A percentile compares a stretch with the other conserved stretches of the same genome.
phyloP scores from a whole-genome alignment of 1,140 invertebrate species.

The Trialeurodes vaporariorum region DNA sequence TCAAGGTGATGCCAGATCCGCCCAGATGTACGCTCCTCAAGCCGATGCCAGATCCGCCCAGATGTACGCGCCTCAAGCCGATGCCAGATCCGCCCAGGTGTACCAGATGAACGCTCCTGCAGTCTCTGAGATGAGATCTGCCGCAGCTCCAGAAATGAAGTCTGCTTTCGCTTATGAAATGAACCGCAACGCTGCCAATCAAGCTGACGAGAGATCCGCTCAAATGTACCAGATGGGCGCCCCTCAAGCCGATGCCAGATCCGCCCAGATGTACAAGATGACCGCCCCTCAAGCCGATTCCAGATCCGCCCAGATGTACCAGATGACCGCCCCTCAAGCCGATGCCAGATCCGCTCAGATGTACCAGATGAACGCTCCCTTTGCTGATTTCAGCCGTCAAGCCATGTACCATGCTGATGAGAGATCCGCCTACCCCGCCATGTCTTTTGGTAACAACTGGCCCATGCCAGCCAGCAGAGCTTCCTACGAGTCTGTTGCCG shows the following conservation, averaged over 20 bases:
- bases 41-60: not conserved
- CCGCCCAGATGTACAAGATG: not conserved
- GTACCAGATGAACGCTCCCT: not conserved
- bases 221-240: not conserved
- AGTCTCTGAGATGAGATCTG: not conserved
- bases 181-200: not conserved
- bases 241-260: not conserved
- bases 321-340: not conserved
- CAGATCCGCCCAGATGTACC: not conserved
- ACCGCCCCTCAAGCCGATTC: not conserved
- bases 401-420: not conserved
- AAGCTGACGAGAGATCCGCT: not conserved
- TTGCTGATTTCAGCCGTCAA: not conserved
- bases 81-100: not conserved
- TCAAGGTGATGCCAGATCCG: too few species aligned
- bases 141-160: not conserved
- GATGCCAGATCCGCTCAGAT: not conserved
- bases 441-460: too few species aligned
- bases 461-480: not conserved
- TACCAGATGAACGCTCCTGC: not conserved
- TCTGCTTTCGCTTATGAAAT: not conserved
- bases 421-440: not conserved
- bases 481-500: not conserved
- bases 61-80: not conserved
- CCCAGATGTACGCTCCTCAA: too few species aligned